A percentile compares a stretch with the other conserved stretches of the same genome.
These are phyloP conservation scores for Alsophila aescularia DNA, from an alignment of 2,888 invertebrate genomes.

Conservation along the genomic window DNA sequence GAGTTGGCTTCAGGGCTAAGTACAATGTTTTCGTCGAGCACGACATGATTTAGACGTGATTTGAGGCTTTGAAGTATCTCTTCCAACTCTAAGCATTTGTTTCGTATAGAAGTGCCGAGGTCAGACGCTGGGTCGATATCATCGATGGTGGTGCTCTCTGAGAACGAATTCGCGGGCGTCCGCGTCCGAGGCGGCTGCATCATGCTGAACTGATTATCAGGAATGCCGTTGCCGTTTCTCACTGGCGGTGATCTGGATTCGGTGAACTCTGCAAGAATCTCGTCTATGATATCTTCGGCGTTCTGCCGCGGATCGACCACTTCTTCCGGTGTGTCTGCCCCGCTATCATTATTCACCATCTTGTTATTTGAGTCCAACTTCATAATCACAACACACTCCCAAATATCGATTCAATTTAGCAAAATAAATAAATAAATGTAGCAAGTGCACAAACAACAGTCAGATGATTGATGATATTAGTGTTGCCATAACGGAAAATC, in stretches of 20 bases:
- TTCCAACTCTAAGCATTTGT: slow-evolving; percentile 79
- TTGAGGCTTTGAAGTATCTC: slow-evolving; percentile 81
- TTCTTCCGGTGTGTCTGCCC: slow-evolving; percentile 73
- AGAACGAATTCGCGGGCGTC: slow-evolving; percentile 77
- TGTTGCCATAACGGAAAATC: slow-evolving; percentile 50
- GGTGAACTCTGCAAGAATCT: slow-evolving; percentile 78
- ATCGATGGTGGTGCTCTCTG: slow-evolving; percentile 73
- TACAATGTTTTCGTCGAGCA: slow-evolving; percentile 78
- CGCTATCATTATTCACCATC: slow-evolving; percentile 74
- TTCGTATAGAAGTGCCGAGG: slow-evolving; percentile 77
- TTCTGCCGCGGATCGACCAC: slow-evolving; percentile 75
- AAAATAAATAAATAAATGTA: slow-evolving; percentile 72
- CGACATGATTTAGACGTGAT: slow-evolving; percentile 79
- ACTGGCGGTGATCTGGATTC: slow-evolving; percentile 68
- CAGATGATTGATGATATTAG: slow-evolving; percentile 69
- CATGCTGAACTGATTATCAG: slow-evolving; percentile 70
- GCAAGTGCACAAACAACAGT: slow-evolving; percentile 50
- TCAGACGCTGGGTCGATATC: slow-evolving; percentile 81
- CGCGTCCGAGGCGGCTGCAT: slow-evolving; percentile 77
- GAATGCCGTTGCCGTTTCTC: slow-evolving; percentile 68
- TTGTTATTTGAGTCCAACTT: slow-evolving; percentile 82
- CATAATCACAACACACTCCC: slow-evolving; percentile 54
- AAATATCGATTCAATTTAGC: slow-evolving; percentile 61
- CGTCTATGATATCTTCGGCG: slow-evolving; percentile 79
- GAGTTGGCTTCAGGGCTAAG: slow-evolving; percentile 80